phyloP scores from a whole-genome alignment of 53 echinoderm and acorn worm species.

The Antedon mediterranea region DNA sequence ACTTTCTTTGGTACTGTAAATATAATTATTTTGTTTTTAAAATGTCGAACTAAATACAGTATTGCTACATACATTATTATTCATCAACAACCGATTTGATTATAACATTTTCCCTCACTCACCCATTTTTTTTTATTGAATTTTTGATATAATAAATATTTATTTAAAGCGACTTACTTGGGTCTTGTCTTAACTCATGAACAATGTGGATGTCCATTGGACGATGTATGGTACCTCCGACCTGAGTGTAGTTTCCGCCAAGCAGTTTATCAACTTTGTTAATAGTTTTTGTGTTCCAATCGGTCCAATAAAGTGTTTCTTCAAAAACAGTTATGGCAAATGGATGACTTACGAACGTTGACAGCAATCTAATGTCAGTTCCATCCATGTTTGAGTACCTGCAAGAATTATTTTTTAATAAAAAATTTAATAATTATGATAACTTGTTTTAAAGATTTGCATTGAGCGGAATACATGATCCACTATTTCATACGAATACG shows the following conservation, averaged over 20 bases:
- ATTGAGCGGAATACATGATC: too few relatives aligned
- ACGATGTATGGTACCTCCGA: conserved; percentile 34
- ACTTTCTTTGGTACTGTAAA: too few relatives aligned
- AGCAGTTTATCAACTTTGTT: conserved; percentile 45
- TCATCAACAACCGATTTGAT: too few relatives aligned
- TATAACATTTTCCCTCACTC: too few relatives aligned
- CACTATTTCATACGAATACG: too few relatives aligned
- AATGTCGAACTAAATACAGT: too few relatives aligned
- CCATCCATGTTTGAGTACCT: conserved; percentile 72
- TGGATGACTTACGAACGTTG: conserved; percentile 56
- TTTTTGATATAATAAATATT: too few relatives aligned
- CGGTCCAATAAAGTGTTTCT: conserved; percentile 70
- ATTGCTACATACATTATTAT: too few relatives aligned
- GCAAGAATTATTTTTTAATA: not conserved
- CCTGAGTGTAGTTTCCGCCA: conserved; percentile 18
- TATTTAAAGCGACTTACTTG: conserved; percentile 41
- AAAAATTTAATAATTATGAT: not conserved
- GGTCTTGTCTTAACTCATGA: conserved; percentile 58
- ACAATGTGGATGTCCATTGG: conserved; percentile 78
- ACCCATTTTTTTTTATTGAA: too few relatives aligned
- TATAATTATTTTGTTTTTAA: too few relatives aligned
- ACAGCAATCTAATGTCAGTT: conserved; percentile 20
- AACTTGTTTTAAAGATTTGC: too few relatives aligned
- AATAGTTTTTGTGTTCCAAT: conserved; percentile 50
- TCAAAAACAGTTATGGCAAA: conserved; percentile 81